Evolutionary conservation across 2,888 invertebrate species (phyloP).

Genomic region (Trissolcus japonicus): DNA sequence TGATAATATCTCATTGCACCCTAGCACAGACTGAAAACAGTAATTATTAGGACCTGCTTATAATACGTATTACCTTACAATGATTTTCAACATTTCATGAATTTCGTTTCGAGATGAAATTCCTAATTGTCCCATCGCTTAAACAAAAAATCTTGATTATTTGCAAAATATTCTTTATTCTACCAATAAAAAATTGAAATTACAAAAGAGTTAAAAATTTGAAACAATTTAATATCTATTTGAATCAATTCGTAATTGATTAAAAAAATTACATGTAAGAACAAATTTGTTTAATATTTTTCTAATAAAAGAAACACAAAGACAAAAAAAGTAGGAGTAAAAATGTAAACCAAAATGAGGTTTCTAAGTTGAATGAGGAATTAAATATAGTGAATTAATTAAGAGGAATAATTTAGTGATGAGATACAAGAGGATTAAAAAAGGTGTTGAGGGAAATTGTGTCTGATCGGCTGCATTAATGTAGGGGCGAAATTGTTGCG

Average conservation of each 20-base stretch:
- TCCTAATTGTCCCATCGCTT: no score
- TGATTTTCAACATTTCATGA: conserved; percentile 13
- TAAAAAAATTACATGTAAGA: no score
- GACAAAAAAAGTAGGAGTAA: background rate
- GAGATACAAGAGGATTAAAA: no score
- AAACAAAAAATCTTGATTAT: no score
- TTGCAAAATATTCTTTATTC: no score
- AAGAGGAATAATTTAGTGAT: conserved; percentile 1
- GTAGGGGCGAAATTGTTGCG: conserved; percentile 17
- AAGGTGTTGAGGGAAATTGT: no score
- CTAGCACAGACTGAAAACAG: conserved; percentile 26
- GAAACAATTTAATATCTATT: no score
- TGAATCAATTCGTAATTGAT: no score
- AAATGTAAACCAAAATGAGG: background rate
- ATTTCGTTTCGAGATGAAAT: background rate
- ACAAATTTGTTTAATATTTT: no score
- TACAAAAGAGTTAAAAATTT: no score
- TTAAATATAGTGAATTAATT: conserved; percentile 9
- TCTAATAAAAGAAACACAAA: background rate
- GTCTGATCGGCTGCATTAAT: no score
- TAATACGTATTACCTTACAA: conserved; percentile 27
- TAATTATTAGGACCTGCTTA: conserved; percentile 40
- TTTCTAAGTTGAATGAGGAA: background rate
- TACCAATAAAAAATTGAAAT: no score
- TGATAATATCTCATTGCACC: conserved; percentile 48